These are phyloP conservation scores for Chrysomela aeneicollis DNA, from an alignment of 2,888 invertebrate genomes.

Conservation along the genomic window DNA sequence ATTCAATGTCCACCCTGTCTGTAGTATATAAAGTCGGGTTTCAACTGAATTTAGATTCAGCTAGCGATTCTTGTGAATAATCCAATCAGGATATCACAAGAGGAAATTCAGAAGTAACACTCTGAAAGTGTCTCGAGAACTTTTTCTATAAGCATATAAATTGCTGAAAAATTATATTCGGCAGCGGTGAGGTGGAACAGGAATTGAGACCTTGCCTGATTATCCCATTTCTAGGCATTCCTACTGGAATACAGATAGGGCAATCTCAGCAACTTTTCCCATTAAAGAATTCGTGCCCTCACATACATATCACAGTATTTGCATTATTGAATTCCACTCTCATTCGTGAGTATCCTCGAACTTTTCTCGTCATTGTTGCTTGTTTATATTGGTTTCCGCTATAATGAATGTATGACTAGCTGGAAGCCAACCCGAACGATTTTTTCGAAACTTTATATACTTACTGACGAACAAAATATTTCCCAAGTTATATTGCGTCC, in stretches of 20 bases:
- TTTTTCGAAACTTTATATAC: no score
- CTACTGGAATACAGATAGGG: conserved; percentile 58
- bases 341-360: conserved; percentile 30
- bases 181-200: conserved; percentile 52
- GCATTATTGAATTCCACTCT: conserved; percentile 56
- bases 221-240: conserved; percentile 55
- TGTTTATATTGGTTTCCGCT: not conserved
- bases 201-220: conserved; percentile 54
- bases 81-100: not conserved
- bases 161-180: conserved; percentile 56
- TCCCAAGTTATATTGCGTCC: no score
- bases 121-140: conserved; percentile 33
- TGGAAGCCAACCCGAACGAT: no score
- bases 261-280: conserved; percentile 57
- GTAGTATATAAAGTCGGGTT: no score
- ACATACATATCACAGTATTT: conserved; percentile 59
- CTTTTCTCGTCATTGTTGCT: conserved; percentile 9
- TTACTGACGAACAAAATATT: no score
- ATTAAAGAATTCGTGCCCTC: conserved; percentile 56
- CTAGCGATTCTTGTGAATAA: not conserved
- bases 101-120: conserved; percentile 2
- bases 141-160: conserved; percentile 56
- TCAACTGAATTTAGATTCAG: not conserved
- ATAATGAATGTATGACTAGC: no score
- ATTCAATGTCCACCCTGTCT: no score